phyloP scores from a whole-genome alignment of 2,113 vertebrate genomes.

The Carettochelys insculpta region DNA sequence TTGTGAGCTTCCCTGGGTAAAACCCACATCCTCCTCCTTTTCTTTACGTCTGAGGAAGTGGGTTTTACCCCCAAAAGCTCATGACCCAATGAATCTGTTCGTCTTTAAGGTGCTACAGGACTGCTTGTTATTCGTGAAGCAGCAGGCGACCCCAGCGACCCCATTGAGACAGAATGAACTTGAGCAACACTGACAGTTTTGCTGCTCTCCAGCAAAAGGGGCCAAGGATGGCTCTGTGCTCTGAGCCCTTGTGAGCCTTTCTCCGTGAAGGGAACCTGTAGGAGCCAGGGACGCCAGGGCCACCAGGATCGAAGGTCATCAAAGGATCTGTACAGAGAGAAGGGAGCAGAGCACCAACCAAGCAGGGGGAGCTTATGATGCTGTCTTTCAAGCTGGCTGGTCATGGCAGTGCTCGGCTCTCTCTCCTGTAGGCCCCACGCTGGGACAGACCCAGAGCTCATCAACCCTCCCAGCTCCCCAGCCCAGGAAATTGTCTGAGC shows the following conservation, averaged over 20 bases:
- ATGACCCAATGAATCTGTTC: too few species aligned
- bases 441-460: neutral
- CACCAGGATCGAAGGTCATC: neutral
- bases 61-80: too few species aligned
- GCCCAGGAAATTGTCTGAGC: accelerated
- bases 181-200: neutral
- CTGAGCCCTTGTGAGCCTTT: neutral
- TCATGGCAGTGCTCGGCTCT: neutral
- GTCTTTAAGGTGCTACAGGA: too few species aligned
- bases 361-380: accelerated
- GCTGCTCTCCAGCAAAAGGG: neutral
- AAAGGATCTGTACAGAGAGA: neutral
- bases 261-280: neutral
- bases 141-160: too few species aligned
- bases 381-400: neutral
- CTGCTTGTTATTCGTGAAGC: too few species aligned
- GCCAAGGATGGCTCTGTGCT: neutral
- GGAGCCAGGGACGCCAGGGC: neutral
- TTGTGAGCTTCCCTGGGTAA: too few species aligned
- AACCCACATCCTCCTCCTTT: too few species aligned
- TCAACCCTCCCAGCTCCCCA: neutral
- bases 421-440: neutral
- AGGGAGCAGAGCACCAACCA: neutral
- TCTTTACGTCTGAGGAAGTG: too few species aligned
- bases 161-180: neutral